Conservation (phyloP, 2,113 vertebrate species). For the Boulengeromyrus knoepffleri region DNA sequence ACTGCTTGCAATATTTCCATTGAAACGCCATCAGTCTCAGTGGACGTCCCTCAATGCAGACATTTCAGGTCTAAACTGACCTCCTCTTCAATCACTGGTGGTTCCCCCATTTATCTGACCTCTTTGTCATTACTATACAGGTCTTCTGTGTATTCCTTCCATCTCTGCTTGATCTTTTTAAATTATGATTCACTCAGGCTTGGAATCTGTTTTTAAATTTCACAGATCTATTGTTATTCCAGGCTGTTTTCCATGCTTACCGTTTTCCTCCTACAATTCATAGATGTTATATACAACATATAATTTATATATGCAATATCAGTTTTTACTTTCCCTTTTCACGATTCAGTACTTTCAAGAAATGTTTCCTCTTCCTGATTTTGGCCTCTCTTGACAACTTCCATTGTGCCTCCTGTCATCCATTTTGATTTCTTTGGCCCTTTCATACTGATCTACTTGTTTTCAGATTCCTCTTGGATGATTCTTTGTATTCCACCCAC, state of each 20-base stretch:
- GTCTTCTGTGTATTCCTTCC: background rate
- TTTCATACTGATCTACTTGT: background rate
- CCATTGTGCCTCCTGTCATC: background rate
- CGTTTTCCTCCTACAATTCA: background rate
- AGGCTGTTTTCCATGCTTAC: background rate
- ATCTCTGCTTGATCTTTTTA: background rate
- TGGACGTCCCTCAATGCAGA: background rate
- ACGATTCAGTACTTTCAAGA: background rate
- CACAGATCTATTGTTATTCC: background rate
- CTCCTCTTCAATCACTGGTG: background rate
- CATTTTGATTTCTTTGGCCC: background rate
- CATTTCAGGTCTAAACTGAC: background rate
- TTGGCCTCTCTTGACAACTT: background rate
- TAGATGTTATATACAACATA: background rate
- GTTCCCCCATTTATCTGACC: background rate
- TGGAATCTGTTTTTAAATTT: background rate
- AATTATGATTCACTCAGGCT: background rate
- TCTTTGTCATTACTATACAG: background rate
- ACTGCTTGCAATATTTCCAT: background rate
- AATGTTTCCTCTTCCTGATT: background rate
- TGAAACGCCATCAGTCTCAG: background rate
- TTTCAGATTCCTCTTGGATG: background rate
- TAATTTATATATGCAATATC: background rate
- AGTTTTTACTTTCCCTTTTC: background rate
- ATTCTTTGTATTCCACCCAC: background rate